Evolutionary conservation across 2,113 vertebrate genomes (phyloP).

Genomic region (Podocnemis expansa): DNA sequence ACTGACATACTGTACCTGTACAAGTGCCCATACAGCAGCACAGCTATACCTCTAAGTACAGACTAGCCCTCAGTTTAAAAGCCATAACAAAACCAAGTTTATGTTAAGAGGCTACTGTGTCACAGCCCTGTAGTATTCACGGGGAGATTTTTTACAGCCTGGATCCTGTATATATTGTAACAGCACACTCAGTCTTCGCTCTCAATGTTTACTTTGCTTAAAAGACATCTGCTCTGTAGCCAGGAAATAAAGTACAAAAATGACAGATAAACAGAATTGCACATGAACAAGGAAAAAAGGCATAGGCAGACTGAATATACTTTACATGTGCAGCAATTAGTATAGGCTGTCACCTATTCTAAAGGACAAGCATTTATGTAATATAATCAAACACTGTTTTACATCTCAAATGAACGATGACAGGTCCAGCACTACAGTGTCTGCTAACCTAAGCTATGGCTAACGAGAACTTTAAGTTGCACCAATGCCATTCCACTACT

Average conservation of each 20-base stretch:
- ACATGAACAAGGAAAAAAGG: not conserved
- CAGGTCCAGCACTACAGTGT: not conserved
- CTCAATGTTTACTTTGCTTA: not conserved
- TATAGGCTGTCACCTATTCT: not conserved
- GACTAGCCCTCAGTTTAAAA: not conserved
- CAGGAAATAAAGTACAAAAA: not conserved
- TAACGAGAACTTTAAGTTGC: no score
- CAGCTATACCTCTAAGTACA: no score
- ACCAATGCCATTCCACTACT: no score
- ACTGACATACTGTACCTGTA: no score
- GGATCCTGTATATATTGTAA: not conserved
- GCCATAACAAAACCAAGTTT: not conserved
- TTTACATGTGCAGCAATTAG: not conserved
- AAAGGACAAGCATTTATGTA: not conserved
- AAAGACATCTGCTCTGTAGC: not conserved
- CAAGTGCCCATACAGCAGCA: no score
- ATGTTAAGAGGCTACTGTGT: not conserved
- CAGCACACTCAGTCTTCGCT: not conserved
- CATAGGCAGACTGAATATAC: not conserved
- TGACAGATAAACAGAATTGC: not conserved
- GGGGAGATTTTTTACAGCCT: no score
- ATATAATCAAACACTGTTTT: not conserved
- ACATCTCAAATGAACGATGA: not conserved
- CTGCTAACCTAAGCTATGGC: not conserved
- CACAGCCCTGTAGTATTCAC: not conserved